Percentiles rank a stretch among this genome's conserved stretches.
These are phyloP conservation scores for Auanema sp. DNA, from an alignment of 2,888 invertebrate species.

Conservation along the genomic window DNA sequence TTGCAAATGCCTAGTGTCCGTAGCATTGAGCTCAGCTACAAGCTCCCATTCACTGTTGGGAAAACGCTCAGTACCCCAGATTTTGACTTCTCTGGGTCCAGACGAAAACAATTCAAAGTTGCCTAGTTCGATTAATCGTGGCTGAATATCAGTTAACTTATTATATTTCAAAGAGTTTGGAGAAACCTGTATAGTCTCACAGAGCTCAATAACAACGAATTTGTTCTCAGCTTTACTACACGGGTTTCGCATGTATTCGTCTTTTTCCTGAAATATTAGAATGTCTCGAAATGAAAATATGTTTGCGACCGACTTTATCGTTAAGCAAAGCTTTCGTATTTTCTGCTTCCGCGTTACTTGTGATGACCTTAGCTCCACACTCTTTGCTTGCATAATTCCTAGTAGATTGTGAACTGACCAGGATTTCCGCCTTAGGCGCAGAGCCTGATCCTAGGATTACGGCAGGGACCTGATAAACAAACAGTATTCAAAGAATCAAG, in stretches of 20 bases:
- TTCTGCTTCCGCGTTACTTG: conserved; percentile 86
- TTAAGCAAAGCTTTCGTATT: conserved; percentile 80
- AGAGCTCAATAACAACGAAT: conserved; percentile 87
- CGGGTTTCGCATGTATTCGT: conserved; percentile 96
- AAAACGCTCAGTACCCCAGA: conserved; percentile 81
- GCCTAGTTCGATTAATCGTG: conserved; percentile 83
- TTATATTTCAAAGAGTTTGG: background rate
- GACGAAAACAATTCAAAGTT: conserved; percentile 98
- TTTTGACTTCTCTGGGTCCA: conserved; percentile 84
- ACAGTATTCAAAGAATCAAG: background rate
- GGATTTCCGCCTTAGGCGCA: background rate
- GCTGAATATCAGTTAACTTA: conserved; percentile 69
- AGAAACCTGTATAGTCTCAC: conserved; percentile 84
- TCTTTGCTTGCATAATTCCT: conserved; percentile 79
- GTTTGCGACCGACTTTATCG: conserved; percentile 66
- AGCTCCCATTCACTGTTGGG: conserved; percentile 88
- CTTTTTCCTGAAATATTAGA: conserved; percentile 65
- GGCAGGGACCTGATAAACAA: background rate
- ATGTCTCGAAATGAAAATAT: too few relatives aligned
- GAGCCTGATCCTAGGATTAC: background rate
- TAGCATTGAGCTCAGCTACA: conserved; percentile 76
- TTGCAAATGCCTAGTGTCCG: conserved; percentile 38
- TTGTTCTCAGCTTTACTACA: conserved; percentile 74
- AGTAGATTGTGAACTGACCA: conserved; percentile 8
- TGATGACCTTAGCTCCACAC: conserved; percentile 94